A percentile compares a stretch with the other conserved stretches of the same genome.
Conservation (phyloP, 2,113 vertebrate species). For the Natator depressus region DNA sequence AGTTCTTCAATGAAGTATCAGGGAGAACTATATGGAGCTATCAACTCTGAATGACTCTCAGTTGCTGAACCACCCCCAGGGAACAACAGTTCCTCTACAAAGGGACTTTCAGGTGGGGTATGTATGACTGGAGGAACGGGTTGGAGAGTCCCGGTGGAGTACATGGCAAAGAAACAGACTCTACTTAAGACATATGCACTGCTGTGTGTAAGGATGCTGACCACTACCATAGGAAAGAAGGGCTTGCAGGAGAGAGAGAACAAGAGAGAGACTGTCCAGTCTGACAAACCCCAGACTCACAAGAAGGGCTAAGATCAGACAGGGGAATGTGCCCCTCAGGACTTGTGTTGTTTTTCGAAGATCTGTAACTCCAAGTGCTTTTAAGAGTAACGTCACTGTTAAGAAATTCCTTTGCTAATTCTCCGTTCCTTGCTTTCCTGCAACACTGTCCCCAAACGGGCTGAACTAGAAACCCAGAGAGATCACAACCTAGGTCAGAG, state of each 20-base stretch:
- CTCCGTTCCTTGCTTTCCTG: not conserved
- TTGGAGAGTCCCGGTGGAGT: not conserved
- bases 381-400: not conserved
- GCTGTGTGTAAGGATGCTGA: not conserved
- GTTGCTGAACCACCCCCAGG: not conserved
- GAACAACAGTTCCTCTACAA: not conserved
- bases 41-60: not conserved
- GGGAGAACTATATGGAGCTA: not conserved
- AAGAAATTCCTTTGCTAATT: not conserved
- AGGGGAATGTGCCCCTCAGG: not conserved
- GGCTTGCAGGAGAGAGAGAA: accelerated
- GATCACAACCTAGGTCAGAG: not conserved
- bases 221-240: not conserved
- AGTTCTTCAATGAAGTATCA: not conserved
- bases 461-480: not conserved
- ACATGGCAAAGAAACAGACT: not conserved
- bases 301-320: not conserved
- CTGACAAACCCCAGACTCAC: not conserved
- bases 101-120: not conserved
- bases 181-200: not conserved
- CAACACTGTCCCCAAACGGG: not conserved
- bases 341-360: not conserved
- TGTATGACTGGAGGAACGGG: not conserved
- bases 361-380: not conserved
- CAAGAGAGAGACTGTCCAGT: not conserved